phyloP scores from a whole-genome alignment of 2,888 invertebrate species.

The Toxonevra muliebris region DNA sequence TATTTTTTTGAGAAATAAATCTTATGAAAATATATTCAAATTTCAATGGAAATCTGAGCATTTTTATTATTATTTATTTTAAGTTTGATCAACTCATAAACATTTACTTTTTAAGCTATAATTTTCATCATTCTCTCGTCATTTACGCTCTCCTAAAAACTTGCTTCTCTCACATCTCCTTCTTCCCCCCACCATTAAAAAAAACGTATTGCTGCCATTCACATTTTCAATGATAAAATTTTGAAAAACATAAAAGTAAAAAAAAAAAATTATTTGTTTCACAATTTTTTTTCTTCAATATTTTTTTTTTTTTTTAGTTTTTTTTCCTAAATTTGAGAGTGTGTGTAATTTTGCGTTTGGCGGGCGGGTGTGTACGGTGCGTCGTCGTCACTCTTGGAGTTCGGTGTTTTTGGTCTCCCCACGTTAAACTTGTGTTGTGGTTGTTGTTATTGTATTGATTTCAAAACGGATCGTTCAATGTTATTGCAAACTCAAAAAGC shows the following conservation, averaged over 20 bases:
- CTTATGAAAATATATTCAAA: too few species aligned
- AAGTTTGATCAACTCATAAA: too few species aligned
- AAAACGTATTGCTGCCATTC: conserved; percentile 24
- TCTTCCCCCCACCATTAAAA: background rate
- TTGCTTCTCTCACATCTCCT: too few species aligned
- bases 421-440: conserved; percentile 9
- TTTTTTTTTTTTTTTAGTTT: background rate
- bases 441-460: conserved; percentile 38
- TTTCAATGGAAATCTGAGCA: too few species aligned
- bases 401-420: too few species aligned
- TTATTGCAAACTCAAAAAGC: conserved; percentile 32
- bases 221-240: conserved; percentile 31
- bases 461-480: conserved; percentile 41
- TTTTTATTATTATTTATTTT: too few species aligned
- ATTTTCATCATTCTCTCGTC: too few species aligned
- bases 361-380: background rate
- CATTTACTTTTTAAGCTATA: too few species aligned
- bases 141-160: too few species aligned
- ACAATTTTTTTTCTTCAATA: conserved; percentile 20
- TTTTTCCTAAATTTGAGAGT: conserved; percentile 7
- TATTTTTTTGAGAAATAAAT: too few species aligned
- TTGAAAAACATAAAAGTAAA: conserved; percentile 26
- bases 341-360: conserved; percentile 17
- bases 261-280: conserved; percentile 14
- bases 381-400: too few species aligned